A percentile compares a stretch with the other conserved stretches of the same genome.
These are phyloP conservation scores for Pipistrellus pipistrellus DNA, from an alignment of 2,797 vertebrate species.

Conservation along the genomic window DNA sequence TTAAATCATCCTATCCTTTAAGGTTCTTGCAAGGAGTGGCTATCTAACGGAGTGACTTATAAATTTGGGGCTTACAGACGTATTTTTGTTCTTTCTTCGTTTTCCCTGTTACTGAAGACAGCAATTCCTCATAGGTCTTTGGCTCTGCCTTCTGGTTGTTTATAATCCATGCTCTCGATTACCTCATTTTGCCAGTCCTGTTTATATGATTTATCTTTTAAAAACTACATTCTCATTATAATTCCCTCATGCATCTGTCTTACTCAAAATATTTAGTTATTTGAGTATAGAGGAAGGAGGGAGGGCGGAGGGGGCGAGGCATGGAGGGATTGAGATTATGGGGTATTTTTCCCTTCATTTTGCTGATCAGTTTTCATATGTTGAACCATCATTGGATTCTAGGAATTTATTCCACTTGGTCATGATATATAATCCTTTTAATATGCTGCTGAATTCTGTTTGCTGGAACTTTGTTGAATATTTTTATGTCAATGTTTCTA, in stretches of 20 bases:
- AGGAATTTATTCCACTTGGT: neutral
- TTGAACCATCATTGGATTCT: neutral
- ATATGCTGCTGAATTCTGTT: neutral
- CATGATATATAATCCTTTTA: neutral
- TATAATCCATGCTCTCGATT: neutral
- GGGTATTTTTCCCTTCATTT: neutral
- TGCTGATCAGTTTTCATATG: neutral
- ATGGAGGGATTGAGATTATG: neutral
- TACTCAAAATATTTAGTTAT: slow-evolving; percentile 15
- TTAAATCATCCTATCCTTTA: slow-evolving; percentile 61
- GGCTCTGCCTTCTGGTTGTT: slow-evolving; percentile 5
- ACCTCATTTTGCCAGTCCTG: slow-evolving; percentile 27
- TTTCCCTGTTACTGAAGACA: neutral
- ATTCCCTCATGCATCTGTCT: neutral
- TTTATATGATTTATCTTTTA: slow-evolving; percentile 31
- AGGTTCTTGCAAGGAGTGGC: neutral
- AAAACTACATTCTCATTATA: slow-evolving; percentile 53
- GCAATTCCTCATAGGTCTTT: neutral
- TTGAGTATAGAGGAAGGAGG: neutral
- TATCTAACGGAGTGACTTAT: neutral
- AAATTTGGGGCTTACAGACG: neutral
- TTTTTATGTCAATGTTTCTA: neutral
- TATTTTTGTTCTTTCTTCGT: slow-evolving; percentile 23
- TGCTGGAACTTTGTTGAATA: neutral
- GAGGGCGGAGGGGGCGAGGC: neutral